phyloP scores from a whole-genome alignment of 2,888 invertebrate species.

The Nomada fucata region DNA sequence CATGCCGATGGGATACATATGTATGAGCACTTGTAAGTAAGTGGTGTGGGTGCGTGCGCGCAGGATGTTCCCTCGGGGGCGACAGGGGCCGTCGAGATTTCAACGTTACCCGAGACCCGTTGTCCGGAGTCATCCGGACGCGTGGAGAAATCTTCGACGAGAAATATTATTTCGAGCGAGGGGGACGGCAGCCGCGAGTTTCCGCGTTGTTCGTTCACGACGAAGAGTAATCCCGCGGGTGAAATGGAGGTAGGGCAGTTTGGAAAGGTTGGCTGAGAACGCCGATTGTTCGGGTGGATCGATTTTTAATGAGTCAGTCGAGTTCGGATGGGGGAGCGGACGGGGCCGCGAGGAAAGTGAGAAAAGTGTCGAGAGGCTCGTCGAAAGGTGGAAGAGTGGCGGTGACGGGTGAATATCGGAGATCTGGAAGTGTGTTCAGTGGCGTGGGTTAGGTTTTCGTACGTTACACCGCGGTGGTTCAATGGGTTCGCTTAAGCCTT shows the following conservation, averaged over 20 bases:
- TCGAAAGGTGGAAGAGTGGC: not conserved
- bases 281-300: not conserved
- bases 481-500: too few species aligned
- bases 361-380: not conserved
- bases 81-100: conserved; percentile 37
- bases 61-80: conserved; percentile 42
- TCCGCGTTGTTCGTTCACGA: conserved; percentile 14
- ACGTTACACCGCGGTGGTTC: too few species aligned
- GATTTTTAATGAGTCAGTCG: conserved; percentile 19
- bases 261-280: not conserved
- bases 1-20: conserved; percentile 75
- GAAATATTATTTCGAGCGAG: not conserved
- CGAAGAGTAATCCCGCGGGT: conserved; percentile 17
- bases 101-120: conserved; percentile 20
- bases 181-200: not conserved
- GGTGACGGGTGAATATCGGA: too few species aligned
- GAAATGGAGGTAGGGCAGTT: not conserved
- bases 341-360: not conserved
- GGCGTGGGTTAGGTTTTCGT: too few species aligned
- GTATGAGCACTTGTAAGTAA: conserved; percentile 70
- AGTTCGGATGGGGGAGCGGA: not conserved
- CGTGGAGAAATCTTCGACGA: conserved; percentile 27
- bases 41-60: conserved; percentile 29
- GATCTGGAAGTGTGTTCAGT: too few species aligned
- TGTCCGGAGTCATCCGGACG: conserved; percentile 33